phyloP scores from a whole-genome alignment of 1,140 invertebrate species.

The Zaprionus davidi region DNA sequence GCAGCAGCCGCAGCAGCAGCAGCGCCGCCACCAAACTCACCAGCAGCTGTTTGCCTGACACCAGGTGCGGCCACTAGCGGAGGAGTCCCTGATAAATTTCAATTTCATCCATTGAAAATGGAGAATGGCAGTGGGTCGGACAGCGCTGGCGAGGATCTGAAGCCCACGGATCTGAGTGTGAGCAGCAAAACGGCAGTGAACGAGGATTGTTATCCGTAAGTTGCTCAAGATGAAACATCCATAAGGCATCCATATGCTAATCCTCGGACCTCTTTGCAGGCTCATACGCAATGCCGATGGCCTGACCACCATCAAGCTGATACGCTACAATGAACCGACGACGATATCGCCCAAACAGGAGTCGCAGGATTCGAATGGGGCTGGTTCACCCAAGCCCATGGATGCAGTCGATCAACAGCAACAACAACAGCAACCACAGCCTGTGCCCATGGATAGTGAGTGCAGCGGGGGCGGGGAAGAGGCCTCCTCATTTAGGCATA shows the following conservation, averaged over 20 bases:
- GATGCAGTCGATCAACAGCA: constrained; percentile 48
- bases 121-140: constrained; percentile 65
- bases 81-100: constrained; percentile 66
- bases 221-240: constrained; percentile 6
- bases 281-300: constrained; percentile 84
- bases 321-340: constrained; percentile 72
- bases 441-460: constrained; percentile 80
- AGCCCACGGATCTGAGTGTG: constrained; percentile 86
- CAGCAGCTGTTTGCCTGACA: constrained; percentile 54
- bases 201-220: constrained; percentile 84
- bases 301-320: constrained; percentile 83
- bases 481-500: constrained; percentile 51
- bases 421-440: constrained; percentile 32
- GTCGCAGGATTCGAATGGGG: constrained; percentile 30
- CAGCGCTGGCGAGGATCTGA: constrained; percentile 83
- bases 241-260: constrained; percentile 33
- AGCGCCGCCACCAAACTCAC: constrained; percentile 73
- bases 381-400: constrained; percentile 64
- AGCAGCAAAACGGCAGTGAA: constrained; percentile 57
- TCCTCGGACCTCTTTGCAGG: constrained; percentile 48
- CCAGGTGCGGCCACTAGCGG: constrained; percentile 55
- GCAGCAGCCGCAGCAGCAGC: constrained; percentile 60
- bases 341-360: constrained; percentile 60
- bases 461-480: constrained; percentile 64
- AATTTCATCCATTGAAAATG: constrained; percentile 77